A percentile compares a stretch with the other conserved stretches of the same genome.
Conservation (phyloP, 2,888 invertebrate genomes). For the Venustoraphidia nigricollis region DNA sequence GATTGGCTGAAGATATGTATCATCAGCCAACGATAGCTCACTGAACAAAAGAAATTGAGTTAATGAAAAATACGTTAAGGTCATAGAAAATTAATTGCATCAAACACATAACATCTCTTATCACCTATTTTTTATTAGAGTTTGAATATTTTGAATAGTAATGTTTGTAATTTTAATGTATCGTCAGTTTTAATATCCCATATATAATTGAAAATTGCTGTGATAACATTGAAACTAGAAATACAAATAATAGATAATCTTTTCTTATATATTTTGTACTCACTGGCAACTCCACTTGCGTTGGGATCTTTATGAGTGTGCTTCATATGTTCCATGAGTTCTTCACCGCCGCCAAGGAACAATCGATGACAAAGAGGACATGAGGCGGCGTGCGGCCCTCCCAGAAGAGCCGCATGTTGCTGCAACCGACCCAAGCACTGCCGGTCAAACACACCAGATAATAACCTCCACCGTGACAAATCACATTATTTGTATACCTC, state of each 20-base stretch:
- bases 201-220: background rate
- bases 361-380: slow-evolving; percentile 91
- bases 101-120: no score
- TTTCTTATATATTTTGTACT: slow-evolving; percentile 30
- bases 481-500: no score
- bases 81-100: no score
- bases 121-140: no score
- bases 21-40: no score
- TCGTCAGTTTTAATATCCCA: no score
- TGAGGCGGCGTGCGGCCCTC: slow-evolving; percentile 81
- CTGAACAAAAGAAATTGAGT: no score
- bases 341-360: slow-evolving; percentile 83
- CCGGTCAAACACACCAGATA: slow-evolving; percentile 52
- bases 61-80: no score
- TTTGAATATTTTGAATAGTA: no score
- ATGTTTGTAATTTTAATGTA: no score
- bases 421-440: slow-evolving; percentile 90
- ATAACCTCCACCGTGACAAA: slow-evolving; percentile 21
- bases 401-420: slow-evolving; percentile 88
- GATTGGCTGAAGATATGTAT: no score
- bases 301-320: slow-evolving; percentile 88
- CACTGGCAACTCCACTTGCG: slow-evolving; percentile 78
- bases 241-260: background rate
- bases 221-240: background rate
- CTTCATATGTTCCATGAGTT: slow-evolving; percentile 92